Base-by-base conservation (phyloP, 1,140 invertebrate species). In the Ditylenchus dipsaci region DNA sequence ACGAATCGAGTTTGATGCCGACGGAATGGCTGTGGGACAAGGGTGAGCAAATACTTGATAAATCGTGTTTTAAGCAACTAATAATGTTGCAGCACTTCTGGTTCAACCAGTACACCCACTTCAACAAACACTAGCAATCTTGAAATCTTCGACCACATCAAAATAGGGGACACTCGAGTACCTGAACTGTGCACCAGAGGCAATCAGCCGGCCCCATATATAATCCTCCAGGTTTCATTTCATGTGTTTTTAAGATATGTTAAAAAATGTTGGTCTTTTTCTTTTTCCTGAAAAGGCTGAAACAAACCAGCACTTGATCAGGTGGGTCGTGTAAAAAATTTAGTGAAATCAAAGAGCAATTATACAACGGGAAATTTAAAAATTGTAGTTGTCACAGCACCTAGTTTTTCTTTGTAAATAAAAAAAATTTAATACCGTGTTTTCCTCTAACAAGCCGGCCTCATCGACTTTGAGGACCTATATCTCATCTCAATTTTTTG, bases 111-210 rank as follows among this genome's bases (percentile, higher is more conserved):
- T 56, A 45, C n/a, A n/a, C 15, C 63, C 17, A 8, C 19, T 1
- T 30, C 13, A 27, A 57, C 63, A 29, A 17, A 17, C 13, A 45
- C 9, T 33, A 56, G 21, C 38, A 33, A 69, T 38, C 23, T 69
- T 7, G 67, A 79, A 38, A 61, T 76, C 27, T 76, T 76, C 64
- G 76, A 76, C 42, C 23, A 63, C 9, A 27, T 76, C 17, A 63
- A 33, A n/a, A 69, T 76, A 13, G 57, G 26, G n/a, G 72, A 76
- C 59, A 61, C 75, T n/a, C 42, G 76, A 67, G 64, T 76, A 13
- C 63, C 75, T 27, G 73, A 78, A 47, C 56, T 77, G 21, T 75
- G 69, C 63, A 47, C 79, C 7, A 33, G 72, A 17, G 63, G 57
- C 11, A 45, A 19, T n/a, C 67, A 75, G 29, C 71, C 72, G 21